These are phyloP conservation scores for Sebastes oblongus DNA, from an alignment of 2,797 vertebrate species.

Conservation along the genomic window DNA sequence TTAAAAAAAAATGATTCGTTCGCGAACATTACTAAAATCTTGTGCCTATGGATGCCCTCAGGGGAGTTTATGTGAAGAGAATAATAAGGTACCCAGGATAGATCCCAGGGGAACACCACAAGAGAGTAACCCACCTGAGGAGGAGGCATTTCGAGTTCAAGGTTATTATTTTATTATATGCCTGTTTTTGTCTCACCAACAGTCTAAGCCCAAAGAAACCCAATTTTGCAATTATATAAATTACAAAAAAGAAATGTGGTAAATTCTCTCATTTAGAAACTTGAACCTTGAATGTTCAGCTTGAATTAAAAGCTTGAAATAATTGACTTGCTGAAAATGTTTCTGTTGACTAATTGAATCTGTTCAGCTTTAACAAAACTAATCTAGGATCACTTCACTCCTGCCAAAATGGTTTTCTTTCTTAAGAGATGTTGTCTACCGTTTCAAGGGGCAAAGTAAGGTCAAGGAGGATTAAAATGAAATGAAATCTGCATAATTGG, in stretches of 20 bases:
- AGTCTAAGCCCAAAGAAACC: not conserved
- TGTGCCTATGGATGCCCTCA: too few species aligned
- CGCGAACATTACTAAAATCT: too few species aligned
- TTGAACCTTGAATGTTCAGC: not conserved
- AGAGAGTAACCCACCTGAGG: too few species aligned
- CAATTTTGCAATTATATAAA: not conserved
- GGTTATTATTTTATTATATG: not conserved
- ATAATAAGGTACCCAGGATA: rapidly evolving
- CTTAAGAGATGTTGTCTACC: not conserved
- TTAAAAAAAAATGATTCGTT: too few species aligned
- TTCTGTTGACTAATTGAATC: not conserved
- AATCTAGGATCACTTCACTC: not conserved
- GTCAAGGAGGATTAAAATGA: not conserved
- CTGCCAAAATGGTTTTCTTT: not conserved
- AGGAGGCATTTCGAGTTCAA: not conserved
- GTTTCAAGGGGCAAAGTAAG: not conserved
- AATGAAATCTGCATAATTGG: not conserved
- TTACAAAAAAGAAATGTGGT: not conserved
- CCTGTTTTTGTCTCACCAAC: not conserved
- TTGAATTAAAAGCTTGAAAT: not conserved
- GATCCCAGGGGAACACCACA: too few species aligned
- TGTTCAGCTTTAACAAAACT: not conserved
- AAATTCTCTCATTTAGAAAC: not conserved
- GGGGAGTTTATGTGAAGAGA: too few species aligned
- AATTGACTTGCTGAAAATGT: not conserved